Conservation (phyloP, 2,797 vertebrate genomes). For the Ciconia nigra region DNA sequence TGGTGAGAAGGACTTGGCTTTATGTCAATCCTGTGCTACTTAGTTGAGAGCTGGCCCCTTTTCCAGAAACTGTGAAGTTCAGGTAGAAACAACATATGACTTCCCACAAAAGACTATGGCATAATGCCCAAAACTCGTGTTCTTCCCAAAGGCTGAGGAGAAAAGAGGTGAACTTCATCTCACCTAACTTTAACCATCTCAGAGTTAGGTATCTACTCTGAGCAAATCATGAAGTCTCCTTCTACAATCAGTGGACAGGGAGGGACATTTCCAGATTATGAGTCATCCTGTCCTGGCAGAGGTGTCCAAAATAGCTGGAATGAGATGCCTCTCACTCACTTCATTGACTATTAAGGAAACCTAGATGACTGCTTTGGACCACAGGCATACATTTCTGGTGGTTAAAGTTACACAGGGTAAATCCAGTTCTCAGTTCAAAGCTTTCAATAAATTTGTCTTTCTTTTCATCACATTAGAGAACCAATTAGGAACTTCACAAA, state of each 20-base stretch:
- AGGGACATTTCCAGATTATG: not conserved
- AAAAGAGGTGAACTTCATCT: not conserved
- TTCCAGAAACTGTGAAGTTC: not conserved
- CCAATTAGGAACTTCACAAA: not conserved
- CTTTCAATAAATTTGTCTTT: not conserved
- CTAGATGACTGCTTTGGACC: not conserved
- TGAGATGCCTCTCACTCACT: not conserved
- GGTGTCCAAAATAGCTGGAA: not conserved
- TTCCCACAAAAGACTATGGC: not conserved
- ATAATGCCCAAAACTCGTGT: not conserved
- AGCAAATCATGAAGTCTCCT: not conserved
- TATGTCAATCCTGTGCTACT: not conserved
- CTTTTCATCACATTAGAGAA: not conserved
- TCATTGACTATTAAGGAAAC: not conserved
- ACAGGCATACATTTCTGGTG: not conserved
- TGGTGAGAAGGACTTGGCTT: not conserved
- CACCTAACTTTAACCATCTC: not conserved
- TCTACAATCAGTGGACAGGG: not conserved
- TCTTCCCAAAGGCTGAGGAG: not conserved
- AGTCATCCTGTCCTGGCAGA: conserved; percentile 4
- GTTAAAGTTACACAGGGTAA: not conserved
- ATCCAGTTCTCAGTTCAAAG: not conserved
- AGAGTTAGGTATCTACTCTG: not conserved
- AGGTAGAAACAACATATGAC: not conserved
- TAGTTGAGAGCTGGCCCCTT: not conserved